phyloP scores from a whole-genome alignment of 2,797 vertebrate genomes.

The Sebastes diploproa region DNA sequence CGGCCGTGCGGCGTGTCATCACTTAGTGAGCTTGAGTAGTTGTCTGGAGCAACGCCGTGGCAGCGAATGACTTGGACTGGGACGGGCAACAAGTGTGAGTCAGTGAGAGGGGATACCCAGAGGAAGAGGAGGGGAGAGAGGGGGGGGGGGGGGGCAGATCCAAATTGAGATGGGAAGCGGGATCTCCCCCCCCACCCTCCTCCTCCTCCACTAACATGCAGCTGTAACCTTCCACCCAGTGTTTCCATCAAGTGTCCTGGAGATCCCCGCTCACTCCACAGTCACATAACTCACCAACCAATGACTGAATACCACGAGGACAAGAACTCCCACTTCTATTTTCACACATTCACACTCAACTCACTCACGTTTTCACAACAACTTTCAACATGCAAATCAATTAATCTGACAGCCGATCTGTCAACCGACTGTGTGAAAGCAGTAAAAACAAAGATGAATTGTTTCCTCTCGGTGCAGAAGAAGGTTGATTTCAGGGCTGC shows the following conservation, averaged over 20 bases:
- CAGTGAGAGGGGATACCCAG: conserved; percentile 56
- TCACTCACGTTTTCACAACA: not conserved
- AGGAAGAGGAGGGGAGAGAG: not conserved
- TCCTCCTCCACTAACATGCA: conserved; percentile 19
- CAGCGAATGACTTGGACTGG: not conserved
- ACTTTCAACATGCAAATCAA: not conserved
- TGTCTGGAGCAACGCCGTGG: not conserved
- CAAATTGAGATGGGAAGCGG: conserved; percentile 51
- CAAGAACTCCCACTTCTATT: not conserved
- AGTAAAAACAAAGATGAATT: not conserved
- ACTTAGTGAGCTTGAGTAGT: not conserved
- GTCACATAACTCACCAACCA: conserved; percentile 31
- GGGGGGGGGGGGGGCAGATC: not conserved
- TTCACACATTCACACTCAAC: not conserved
- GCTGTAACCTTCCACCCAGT: conserved; percentile 61
- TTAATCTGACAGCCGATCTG: not conserved
- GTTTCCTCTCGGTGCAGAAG: not conserved
- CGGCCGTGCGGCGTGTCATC: conserved; percentile 44
- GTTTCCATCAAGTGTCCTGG: conserved; percentile 70
- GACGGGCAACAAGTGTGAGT: conserved; percentile 10
- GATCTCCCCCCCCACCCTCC: conserved; percentile 26
- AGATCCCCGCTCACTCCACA: conserved; percentile 42
- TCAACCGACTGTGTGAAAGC: not conserved
- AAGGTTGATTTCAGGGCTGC: not conserved
- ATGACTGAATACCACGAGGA: conserved; percentile 29